Evolutionary conservation across 2,888 invertebrate species (phyloP).

Genomic region (Mycalesis mineus): DNA sequence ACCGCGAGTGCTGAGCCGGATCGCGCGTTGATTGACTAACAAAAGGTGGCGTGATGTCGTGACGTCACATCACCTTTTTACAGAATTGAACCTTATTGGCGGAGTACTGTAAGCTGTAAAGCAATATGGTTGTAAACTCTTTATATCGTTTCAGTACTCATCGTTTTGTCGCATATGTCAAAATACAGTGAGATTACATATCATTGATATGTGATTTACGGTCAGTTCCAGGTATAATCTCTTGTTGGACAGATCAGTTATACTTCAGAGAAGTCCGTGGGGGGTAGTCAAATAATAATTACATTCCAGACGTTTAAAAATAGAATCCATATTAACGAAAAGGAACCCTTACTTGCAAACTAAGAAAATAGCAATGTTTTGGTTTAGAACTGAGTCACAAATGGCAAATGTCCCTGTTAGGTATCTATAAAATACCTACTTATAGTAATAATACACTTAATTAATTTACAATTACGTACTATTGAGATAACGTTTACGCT

Average conservation of each 20-base stretch:
- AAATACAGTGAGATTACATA: constrained; percentile 9
- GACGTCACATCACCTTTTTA: constrained; percentile 73
- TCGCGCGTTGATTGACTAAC: constrained; percentile 64
- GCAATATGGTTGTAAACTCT: constrained; percentile 15
- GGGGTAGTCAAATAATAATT: background rate
- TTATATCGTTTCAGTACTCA: constrained; percentile 13
- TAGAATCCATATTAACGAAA: background rate
- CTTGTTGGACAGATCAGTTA: background rate
- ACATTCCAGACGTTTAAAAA: background rate
- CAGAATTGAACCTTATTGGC: constrained; percentile 58
- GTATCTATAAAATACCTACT: constrained; percentile 4
- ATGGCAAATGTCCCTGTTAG: constrained; percentile 8
- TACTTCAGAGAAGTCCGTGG: constrained; percentile 10
- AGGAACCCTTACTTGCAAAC: background rate
- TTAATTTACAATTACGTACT: constrained; percentile 19
- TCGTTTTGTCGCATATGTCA: background rate
- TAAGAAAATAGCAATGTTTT: background rate
- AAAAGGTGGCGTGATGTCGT: constrained; percentile 77
- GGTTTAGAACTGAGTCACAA: constrained; percentile 4
- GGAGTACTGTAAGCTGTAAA: constrained; percentile 30
- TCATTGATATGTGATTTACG: background rate
- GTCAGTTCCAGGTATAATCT: background rate
- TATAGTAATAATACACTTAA: background rate
- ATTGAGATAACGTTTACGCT: constrained; percentile 23
- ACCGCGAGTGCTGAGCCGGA: constrained; percentile 53